These are phyloP conservation scores for Aeoliscus strigatus DNA, from an alignment of 2,797 vertebrate genomes.

Conservation along the genomic window DNA sequence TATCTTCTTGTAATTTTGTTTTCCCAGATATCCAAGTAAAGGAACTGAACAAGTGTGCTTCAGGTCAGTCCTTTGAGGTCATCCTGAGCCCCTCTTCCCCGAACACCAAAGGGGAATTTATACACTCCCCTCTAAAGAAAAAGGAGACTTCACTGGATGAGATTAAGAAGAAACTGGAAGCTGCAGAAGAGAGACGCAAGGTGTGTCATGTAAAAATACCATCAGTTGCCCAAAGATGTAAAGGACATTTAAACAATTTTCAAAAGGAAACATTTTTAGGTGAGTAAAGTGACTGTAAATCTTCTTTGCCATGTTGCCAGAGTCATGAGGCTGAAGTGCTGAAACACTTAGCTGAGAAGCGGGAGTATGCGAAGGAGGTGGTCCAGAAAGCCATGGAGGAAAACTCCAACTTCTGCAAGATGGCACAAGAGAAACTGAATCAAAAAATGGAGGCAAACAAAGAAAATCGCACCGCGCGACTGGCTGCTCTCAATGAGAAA, in stretches of 20 bases:
- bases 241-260: no score
- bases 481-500: constrained; percentile 88
- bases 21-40: constrained; percentile 88
- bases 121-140: constrained; percentile 86
- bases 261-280: no score
- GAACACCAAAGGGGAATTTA: constrained; percentile 83
- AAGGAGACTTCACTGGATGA: constrained; percentile 91
- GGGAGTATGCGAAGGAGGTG: constrained; percentile 92
- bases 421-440: constrained; percentile 89
- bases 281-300: background rate
- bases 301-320: constrained; percentile 52
- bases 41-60: constrained; percentile 90
- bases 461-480: constrained; percentile 87
- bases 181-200: constrained; percentile 93
- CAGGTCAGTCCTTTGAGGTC: constrained; percentile 94
- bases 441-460: constrained; percentile 95
- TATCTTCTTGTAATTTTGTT: no score
- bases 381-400: constrained; percentile 90
- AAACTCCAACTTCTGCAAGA: constrained; percentile 90
- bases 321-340: constrained; percentile 86
- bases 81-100: constrained; percentile 85
- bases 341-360: constrained; percentile 89
- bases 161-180: constrained; percentile 91
- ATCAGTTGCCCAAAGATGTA: no score
- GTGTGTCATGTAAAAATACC: no score